Evolutionary conservation across 2,113 vertebrate genomes (phyloP), one percentile per base, ranked within the genome.

Genomic region (Brevimyrus niger): DNA sequence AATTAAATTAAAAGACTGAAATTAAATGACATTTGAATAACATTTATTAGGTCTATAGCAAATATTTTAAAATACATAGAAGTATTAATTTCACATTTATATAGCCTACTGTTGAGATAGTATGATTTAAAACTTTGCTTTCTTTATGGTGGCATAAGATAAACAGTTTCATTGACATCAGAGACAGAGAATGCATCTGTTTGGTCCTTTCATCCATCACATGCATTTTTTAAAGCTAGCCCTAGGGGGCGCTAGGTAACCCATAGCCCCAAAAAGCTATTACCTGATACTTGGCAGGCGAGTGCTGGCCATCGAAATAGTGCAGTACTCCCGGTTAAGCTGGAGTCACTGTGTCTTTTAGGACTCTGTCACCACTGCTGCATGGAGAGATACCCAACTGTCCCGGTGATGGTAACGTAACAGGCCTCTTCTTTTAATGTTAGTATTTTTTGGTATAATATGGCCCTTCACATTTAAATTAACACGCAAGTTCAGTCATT

Each of bases 161-260:
- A n/a, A 61, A 61, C 0, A 2, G 23, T 61, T 61, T 61, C 11
- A 51, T 86, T 46, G 46, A 51, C 31, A 3, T 38, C 17, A 55
- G 27, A 55, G 50, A 53, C 11, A 38, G 50, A 86, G 31, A 15
- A 7, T 31, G 11, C 31, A 35, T 19, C 23, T 8, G 48, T 42
- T 53, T 87, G 27, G 7, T 58, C 35, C 38, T 87, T 6, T 31
- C 51, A 17, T n/a, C 86, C 4, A 21, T 23, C 17, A 42, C 27
- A 11, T 9, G 11, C 23, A 89, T 46, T 84, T 44, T 38, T 46
- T 42, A 35, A 83, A 17, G 19, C 50, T 19, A 58, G 38, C 88
- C 31, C 73, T 35, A 84, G 88, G 76, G 88, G 51, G 88, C 76
- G 21, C 15, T 89, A 84, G 13, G 51, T 35, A 89, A 35, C 88